Percentiles rank a stretch among this genome's conserved stretches.
Conservation (phyloP, 30 jellyfish, hydroid and myxozoan species). For the Hydractinia echinata region DNA sequence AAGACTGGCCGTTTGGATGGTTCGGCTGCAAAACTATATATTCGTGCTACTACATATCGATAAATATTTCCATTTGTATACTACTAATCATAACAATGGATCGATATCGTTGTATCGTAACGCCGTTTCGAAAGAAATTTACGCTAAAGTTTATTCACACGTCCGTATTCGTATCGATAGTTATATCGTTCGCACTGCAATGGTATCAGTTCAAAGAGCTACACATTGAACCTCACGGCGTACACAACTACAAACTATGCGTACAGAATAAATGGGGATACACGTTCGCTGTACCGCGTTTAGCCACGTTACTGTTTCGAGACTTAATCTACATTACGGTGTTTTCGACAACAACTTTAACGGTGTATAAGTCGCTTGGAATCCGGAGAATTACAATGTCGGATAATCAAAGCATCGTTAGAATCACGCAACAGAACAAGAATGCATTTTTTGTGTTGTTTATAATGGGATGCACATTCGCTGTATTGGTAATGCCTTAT, state of each 20-base stretch:
- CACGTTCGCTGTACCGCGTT: not conserved
- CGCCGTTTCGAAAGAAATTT: slow-evolving; percentile 18
- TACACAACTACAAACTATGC: not conserved
- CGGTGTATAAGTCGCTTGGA: slow-evolving; percentile 4
- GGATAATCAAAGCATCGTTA: not conserved
- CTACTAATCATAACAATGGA: slow-evolving; percentile 21
- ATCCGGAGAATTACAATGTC: not conserved
- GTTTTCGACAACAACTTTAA: not conserved
- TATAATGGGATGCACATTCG: not conserved
- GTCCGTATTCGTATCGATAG: slow-evolving; percentile 16
- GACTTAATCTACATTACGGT: not conserved
- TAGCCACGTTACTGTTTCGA: not conserved
- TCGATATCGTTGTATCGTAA: slow-evolving; percentile 18
- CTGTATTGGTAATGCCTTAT: slow-evolving; percentile 7
- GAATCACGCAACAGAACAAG: not conserved
- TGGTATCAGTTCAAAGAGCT: slow-evolving; percentile 17
- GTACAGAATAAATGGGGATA: not conserved
- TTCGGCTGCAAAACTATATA: slow-evolving; percentile 25
- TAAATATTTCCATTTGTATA: slow-evolving; percentile 23
- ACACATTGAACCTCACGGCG: not conserved
- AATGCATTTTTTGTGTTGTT: not conserved
- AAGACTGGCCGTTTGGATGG: slow-evolving; percentile 24
- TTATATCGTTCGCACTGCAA: slow-evolving; percentile 14
- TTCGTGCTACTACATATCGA: slow-evolving; percentile 1
- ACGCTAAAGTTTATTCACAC: slow-evolving; percentile 21